These are phyloP conservation scores for Poecilia picta DNA, from an alignment of 2,797 vertebrate genomes.

Conservation along the genomic window DNA sequence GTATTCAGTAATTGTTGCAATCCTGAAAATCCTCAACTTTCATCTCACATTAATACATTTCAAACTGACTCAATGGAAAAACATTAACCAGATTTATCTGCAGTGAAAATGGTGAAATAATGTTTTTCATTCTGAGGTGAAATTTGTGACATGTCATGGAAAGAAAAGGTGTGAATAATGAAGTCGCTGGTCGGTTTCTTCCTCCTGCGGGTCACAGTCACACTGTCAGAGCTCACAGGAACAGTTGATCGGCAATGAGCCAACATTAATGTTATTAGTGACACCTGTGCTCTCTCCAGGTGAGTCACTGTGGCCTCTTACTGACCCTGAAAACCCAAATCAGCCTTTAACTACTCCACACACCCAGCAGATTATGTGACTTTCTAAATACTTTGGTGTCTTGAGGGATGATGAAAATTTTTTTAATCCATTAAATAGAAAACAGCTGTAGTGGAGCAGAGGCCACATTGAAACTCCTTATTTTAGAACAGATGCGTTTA, in stretches of 20 bases:
- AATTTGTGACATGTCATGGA: conserved; percentile 6
- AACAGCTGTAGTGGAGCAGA: not conserved
- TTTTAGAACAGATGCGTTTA: not conserved
- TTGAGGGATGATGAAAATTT: not conserved
- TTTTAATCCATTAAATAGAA: not conserved
- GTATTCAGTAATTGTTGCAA: not conserved
- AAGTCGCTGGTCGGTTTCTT: not conserved
- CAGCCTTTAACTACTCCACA: not conserved
- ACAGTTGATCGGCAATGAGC: conserved; percentile 8
- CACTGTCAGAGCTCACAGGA: conserved; percentile 5
- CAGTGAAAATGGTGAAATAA: not conserved
- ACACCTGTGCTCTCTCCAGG: conserved; percentile 7
- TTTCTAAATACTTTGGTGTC: not conserved
- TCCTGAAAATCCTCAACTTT: not conserved
- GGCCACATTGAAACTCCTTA: not conserved
- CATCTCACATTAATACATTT: not conserved
- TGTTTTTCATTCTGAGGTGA: not conserved
- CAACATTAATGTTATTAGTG: conserved; percentile 15
- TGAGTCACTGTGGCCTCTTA: conserved; percentile 7
- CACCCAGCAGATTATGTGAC: not conserved
- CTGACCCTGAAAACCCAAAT: conserved; percentile 12
- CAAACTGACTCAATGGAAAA: not conserved
- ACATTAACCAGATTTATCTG: not conserved
- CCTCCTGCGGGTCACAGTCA: not conserved
- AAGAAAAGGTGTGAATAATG: conserved; percentile 13